Evolutionary conservation across 2,888 invertebrate species (phyloP), one percentile per base, ranked within the genome.

Genomic region (Agrotis exclamationis): DNA sequence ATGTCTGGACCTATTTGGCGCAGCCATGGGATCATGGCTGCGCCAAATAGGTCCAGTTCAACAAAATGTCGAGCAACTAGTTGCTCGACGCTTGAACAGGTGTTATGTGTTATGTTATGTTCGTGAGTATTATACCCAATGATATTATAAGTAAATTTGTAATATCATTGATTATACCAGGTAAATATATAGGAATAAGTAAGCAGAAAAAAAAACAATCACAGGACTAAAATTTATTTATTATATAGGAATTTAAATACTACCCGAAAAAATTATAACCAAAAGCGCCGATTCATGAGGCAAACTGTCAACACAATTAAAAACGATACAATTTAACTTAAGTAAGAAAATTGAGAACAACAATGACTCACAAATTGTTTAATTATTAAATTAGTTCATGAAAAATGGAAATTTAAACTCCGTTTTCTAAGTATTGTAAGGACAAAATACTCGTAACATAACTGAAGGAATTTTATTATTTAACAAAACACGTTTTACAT

Each of bases 151-250:
- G n/a, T n/a, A n/a, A n/a, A n/a, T n/a, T n/a, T n/a, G n/a, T n/a
- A n/a, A n/a, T n/a, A n/a, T n/a, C n/a, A n/a, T n/a, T n/a, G n/a
- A n/a, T 13, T 50, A 7, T 33, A 53, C 24, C 53, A 24, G 16
- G 0, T 53, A 54, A 54, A 18, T 54, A n/a, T n/a, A 51, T n/a
- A 56, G 47, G 44, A 56, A 14, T 24, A 66, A 5, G 20, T 66
- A 14, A 18, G 5, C 14, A 22, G 6, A 57, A 72, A 57, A 57
- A 9, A 73, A 76, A 7, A 39, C 13, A 18, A 16, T 68, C 45
- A 14, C 24, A 24, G 4, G 24, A 57, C 33, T 39, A 51, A 45
- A 6, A n/a, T n/a, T 39, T 9, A 47, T 76, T 76, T 57, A n/a
- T 39, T 39, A 22, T 24, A 13, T 9, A 22, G 14, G 14, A 13